Evolutionary conservation across 2,888 invertebrate species (phyloP).

Genomic region (Pinctada fucata): DNA sequence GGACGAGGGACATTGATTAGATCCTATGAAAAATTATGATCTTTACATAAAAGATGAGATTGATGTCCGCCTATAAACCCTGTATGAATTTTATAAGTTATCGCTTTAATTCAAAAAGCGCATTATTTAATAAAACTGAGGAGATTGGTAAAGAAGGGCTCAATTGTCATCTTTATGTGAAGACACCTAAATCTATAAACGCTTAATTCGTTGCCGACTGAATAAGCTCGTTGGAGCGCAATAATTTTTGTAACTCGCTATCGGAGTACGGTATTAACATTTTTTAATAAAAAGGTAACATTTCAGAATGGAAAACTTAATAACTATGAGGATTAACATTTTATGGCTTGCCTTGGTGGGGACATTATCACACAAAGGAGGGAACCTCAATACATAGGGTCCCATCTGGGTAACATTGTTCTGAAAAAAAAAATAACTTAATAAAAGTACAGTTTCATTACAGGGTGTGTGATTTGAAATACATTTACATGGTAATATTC

Average conservation of each 20-base stretch:
- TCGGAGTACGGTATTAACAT: slow-evolving; percentile 34
- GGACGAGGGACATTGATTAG: no score
- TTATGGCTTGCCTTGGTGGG: slow-evolving; percentile 14
- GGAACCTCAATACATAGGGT: not conserved
- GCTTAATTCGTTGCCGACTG: not conserved
- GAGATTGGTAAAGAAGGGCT: not conserved
- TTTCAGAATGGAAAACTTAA: slow-evolving; percentile 25
- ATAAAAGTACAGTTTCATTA: no score
- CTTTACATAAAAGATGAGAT: no score
- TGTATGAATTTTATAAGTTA: not conserved
- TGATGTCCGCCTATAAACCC: no score
- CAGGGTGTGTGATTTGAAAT: no score
- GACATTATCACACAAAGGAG: not conserved
- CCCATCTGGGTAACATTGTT: not conserved
- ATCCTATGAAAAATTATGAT: no score
- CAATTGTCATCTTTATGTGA: not conserved
- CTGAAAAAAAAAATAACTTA: no score
- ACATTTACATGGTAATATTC: no score
- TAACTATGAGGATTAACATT: slow-evolving; percentile 32
- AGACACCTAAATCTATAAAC: not conserved
- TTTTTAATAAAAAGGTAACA: slow-evolving; percentile 35
- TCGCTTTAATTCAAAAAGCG: not conserved
- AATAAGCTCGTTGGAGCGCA: slow-evolving; percentile 24
- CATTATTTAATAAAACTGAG: not conserved
- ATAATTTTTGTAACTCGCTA: slow-evolving; percentile 30